Conservation (phyloP, 2,797 vertebrate genomes). For the Tokudaia muenninki region DNA sequence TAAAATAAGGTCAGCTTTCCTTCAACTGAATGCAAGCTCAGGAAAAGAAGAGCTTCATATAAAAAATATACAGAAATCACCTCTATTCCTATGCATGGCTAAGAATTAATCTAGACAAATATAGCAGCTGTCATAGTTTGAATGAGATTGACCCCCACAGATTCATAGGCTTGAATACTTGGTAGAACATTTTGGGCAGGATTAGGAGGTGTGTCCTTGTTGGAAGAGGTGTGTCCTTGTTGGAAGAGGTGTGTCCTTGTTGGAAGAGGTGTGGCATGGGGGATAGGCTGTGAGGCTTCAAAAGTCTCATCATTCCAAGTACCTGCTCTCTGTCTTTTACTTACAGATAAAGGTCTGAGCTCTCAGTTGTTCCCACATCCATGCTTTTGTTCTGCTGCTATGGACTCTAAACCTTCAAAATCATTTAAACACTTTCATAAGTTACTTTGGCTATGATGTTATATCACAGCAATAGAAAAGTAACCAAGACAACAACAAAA, state of each 20-base stretch:
- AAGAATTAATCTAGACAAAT: slow-evolving; percentile 16
- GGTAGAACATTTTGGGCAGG: background rate
- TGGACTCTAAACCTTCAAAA: background rate
- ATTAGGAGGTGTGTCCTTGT: too few relatives aligned
- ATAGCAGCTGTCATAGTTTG: background rate
- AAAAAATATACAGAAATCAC: background rate
- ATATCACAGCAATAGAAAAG: background rate
- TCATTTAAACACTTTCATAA: background rate
- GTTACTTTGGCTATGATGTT: background rate
- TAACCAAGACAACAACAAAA: background rate
- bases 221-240: too few relatives aligned
- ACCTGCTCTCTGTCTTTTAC: background rate
- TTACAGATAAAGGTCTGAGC: background rate
- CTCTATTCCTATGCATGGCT: background rate
- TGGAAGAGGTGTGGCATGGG: background rate
- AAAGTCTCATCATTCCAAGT: background rate
- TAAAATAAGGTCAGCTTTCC: slow-evolving; percentile 30
- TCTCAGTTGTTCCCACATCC: background rate
- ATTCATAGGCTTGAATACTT: background rate
- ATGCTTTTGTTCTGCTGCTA: background rate
- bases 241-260: background rate
- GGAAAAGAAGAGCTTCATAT: background rate
- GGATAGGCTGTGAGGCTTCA: background rate
- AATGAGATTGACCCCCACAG: background rate
- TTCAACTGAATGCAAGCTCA: background rate